Base-by-base conservation (phyloP, 1,140 invertebrate species). In the Littorina saxatilis region DNA sequence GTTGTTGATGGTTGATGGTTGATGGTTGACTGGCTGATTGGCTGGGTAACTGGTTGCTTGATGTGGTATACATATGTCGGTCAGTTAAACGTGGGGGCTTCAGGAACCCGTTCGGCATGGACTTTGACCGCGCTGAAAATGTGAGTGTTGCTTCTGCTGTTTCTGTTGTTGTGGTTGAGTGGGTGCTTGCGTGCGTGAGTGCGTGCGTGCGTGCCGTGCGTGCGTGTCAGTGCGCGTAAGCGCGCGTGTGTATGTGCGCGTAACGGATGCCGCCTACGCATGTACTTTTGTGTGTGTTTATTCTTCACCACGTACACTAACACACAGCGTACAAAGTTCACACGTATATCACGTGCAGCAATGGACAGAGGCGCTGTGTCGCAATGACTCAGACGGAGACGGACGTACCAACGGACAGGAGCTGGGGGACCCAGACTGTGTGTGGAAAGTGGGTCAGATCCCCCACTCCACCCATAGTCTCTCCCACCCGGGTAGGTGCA, bases 361-460 rank as follows among this genome's bases (percentile, higher is more conserved):
- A n/a, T n/a, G n/a, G n/a, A 86, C 70, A 20, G 9, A 61, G 17
- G 61, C 47, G 29, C 40, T 88, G 47, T 88, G 87, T 72, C 73
- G 39, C 23, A 80, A 79, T 50, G 87, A 88, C 76, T 87, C 87
- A 0, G 87, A 88, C 37, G 81, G 83, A 2, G 87, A 88, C 61
- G 86, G 87, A 61, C 15, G n/a, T 55, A 83, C 86, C 7, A 88
- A 88, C 68, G 87, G 87, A 1, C 47, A 82, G 27, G 87, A 88
- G 55, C 68, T 88, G 1, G 87, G 87, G 1, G 87, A 88, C 61
- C 87, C 87, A 15, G 37, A 83, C 27, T 88, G 87, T 77, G 66
- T 72, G 0, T 88, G 87, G 87, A 79, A 29, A 27, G 52, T 32
- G 11, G 80, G 77, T 0, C 1, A 20, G 29, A 40, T 40, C 32